Percentiles rank a stretch among this genome's conserved stretches.
Conservation (phyloP, 2,113 vertebrate genomes). For the Loxodonta africana region DNA sequence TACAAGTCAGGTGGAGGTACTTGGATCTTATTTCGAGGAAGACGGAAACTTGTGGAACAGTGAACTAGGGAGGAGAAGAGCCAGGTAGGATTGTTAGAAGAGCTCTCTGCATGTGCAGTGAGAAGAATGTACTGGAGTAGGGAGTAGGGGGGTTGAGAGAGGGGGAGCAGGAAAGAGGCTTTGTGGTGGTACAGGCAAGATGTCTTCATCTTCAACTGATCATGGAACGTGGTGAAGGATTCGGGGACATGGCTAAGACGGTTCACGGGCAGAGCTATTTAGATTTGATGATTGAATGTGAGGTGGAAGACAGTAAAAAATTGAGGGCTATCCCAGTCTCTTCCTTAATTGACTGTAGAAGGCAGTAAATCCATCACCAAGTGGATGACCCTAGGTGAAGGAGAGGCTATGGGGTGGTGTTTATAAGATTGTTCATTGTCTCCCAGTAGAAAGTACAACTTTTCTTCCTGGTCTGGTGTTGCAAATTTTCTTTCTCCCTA, state of each 20-base stretch:
- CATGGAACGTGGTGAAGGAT: not conserved
- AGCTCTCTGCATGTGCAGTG: not conserved
- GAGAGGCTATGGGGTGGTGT: not conserved
- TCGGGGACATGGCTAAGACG: not conserved
- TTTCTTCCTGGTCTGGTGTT: not conserved
- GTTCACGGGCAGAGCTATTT: accelerated
- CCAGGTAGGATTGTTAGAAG: not conserved
- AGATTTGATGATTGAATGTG: not conserved
- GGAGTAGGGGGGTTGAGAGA: too few relatives aligned
- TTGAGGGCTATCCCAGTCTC: accelerated
- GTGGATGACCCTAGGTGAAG: not conserved
- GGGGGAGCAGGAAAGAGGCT: not conserved
- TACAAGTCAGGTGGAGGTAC: too few relatives aligned
- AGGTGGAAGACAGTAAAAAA: too few relatives aligned
- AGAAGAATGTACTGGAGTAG: not conserved
- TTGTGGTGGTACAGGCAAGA: not conserved
- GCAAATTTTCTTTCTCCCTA: not conserved
- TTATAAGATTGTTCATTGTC: accelerated
- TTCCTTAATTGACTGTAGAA: too few relatives aligned
- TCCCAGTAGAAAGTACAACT: too few relatives aligned
- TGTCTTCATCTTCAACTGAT: not conserved
- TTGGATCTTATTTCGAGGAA: not conserved
- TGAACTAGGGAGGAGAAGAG: not conserved
- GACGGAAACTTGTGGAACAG: not conserved
- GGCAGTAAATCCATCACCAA: accelerated